phyloP scores from a whole-genome alignment of 2,797 vertebrate species.

The Chiloscyllium punctatum region DNA sequence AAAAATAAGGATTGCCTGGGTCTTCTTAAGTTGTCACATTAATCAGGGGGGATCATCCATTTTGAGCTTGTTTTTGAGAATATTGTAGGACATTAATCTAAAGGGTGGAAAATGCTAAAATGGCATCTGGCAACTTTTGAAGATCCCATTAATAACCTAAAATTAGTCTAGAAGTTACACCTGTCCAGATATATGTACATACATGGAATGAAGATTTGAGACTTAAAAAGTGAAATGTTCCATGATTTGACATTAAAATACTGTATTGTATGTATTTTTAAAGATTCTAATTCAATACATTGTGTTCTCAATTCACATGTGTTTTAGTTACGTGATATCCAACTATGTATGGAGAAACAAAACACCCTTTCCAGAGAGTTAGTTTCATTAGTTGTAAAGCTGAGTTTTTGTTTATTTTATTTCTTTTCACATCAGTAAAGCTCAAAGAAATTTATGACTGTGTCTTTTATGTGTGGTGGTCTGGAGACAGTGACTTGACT shows the following conservation, averaged over 20 bases:
- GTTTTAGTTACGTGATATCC: neutral
- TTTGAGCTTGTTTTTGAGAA: neutral
- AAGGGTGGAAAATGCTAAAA: neutral
- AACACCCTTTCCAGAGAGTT: neutral
- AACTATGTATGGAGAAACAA: neutral
- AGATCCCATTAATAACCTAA: neutral
- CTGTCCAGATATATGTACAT: neutral
- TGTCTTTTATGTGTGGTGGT: conserved; percentile 66
- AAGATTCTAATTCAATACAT: conserved; percentile 28
- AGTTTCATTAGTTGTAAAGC: neutral
- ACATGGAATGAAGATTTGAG: neutral
- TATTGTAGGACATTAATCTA: neutral
- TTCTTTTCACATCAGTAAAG: neutral
- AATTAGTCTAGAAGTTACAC: neutral
- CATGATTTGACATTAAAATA: neutral
- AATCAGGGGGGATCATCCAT: neutral
- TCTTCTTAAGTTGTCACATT: neutral
- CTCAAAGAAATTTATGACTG: conserved; percentile 48
- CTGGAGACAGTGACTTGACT: conserved; percentile 58
- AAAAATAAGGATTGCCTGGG: neutral
- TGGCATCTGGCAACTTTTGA: neutral
- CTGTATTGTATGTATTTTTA: neutral
- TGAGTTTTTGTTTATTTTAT: conserved; percentile 33
- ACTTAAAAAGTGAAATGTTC: neutral
- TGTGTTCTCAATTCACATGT: neutral